These are phyloP conservation scores for Pseudolaguvia tuberculata DNA, from an alignment of 2,113 vertebrate genomes.

Conservation along the genomic window DNA sequence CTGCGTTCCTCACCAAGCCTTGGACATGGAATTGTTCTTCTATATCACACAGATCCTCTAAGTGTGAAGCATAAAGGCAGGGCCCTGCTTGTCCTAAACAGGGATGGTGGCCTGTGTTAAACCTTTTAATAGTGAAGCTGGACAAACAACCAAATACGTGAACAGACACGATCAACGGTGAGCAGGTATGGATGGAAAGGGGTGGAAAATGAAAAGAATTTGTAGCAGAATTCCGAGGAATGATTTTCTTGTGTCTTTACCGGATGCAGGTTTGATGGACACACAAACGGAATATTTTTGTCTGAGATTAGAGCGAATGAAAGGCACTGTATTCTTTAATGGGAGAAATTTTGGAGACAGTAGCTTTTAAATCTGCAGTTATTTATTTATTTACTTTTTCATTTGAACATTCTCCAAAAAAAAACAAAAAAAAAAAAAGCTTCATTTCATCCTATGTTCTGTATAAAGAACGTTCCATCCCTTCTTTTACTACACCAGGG, in stretches of 20 bases:
- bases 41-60: conserved; percentile 80
- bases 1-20: conserved; percentile 68
- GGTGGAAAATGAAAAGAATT: conserved; percentile 1
- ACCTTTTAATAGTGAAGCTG: conserved; percentile 9
- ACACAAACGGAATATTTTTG: conserved; percentile 20
- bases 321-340: conserved; percentile 17
- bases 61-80: conserved; percentile 27
- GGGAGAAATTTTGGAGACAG: conserved; percentile 13
- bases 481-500: conserved; percentile 12
- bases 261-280: conserved; percentile 20
- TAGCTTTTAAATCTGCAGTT: conserved; percentile 19
- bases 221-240: not conserved
- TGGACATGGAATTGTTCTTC: conserved; percentile 89
- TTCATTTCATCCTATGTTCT: conserved; percentile 23
- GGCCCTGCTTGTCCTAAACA: conserved; percentile 1
- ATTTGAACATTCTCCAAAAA: conserved; percentile 7
- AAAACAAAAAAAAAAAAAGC: conserved; percentile 23
- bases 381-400: not conserved
- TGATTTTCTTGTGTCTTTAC: not conserved
- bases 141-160: conserved; percentile 10
- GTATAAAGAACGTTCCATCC: not conserved
- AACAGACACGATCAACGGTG: not conserved
- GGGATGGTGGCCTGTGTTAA: conserved; percentile 49
- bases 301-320: conserved; percentile 24
- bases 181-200: conserved; percentile 34